Percentiles rank a stretch among this genome's conserved stretches.
Evolutionary conservation across 2,113 vertebrate genomes (phyloP).

Genomic region (Scortum barcoo): DNA sequence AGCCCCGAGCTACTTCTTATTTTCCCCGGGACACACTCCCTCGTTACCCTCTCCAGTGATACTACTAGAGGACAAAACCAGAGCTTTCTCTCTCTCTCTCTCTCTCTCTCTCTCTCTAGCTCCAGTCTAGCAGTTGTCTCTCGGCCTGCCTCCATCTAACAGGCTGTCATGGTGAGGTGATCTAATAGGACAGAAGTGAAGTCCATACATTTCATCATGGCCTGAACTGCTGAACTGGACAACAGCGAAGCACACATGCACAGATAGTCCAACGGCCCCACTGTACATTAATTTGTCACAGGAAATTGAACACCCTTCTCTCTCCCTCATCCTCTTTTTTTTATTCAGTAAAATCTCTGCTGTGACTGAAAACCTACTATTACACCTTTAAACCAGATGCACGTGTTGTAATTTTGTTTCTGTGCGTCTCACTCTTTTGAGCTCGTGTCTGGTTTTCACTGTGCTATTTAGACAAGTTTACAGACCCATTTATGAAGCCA

Average conservation of each 20-base stretch:
- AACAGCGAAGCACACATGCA: constrained; percentile 43
- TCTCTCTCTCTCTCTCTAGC: constrained; percentile 23
- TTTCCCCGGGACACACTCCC: constrained; percentile 9
- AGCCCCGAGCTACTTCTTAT: neutral
- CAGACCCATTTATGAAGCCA: constrained; percentile 35
- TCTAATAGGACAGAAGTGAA: constrained; percentile 74
- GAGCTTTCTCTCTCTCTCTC: constrained; percentile 13
- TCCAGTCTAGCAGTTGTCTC: constrained; percentile 61
- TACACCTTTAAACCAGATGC: neutral
- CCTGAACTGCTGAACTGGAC: constrained; percentile 55
- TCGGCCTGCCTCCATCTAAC: constrained; percentile 62
- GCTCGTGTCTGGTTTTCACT: constrained; percentile 9
- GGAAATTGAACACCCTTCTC: neutral
- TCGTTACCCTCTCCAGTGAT: constrained; percentile 28
- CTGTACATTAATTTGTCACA: neutral
- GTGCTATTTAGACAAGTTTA: constrained; percentile 29
- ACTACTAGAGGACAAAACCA: constrained; percentile 32
- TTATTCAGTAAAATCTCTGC: neutral
- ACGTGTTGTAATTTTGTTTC: neutral
- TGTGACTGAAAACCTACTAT: neutral
- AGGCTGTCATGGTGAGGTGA: constrained; percentile 71
- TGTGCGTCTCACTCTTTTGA: neutral
- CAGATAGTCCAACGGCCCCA: constrained; percentile 8
- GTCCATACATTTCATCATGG: constrained; percentile 63
- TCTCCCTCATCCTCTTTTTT: neutral